These are phyloP conservation scores for Panzeria rudis DNA, from an alignment of 2,888 invertebrate species.

Conservation along the genomic window DNA sequence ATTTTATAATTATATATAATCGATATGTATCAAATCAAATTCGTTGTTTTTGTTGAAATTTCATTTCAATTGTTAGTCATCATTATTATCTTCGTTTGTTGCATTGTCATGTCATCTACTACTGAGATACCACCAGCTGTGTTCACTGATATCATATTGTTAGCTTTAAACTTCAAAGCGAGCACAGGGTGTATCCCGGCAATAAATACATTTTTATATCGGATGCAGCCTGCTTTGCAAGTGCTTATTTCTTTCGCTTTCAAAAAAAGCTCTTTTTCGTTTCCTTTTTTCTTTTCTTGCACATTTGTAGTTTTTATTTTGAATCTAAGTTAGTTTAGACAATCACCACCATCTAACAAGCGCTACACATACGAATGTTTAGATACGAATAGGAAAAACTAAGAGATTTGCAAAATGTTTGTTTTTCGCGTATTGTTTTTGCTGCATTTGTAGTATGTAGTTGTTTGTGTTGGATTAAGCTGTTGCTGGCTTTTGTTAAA, in stretches of 20 bases:
- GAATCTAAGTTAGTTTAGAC: constrained; percentile 58
- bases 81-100: constrained; percentile 54
- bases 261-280: constrained; percentile 31
- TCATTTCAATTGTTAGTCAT: neutral
- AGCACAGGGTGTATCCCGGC: constrained; percentile 99
- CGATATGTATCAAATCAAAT: neutral
- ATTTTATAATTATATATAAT: neutral
- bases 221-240: constrained; percentile 16
- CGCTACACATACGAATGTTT: constrained; percentile 21
- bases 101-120: constrained; percentile 84
- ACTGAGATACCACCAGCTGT: constrained; percentile 99
- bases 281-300: neutral
- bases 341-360: constrained; percentile 48
- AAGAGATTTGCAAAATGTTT: neutral
- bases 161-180: constrained; percentile 87
- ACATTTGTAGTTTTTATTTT: constrained; percentile 32
- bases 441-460: neutral
- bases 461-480: neutral
- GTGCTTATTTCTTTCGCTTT: constrained; percentile 34
- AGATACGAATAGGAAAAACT: neutral
- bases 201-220: constrained; percentile 84
- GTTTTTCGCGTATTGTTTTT: constrained; percentile 10
- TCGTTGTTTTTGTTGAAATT: neutral
- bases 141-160: constrained; percentile 89
- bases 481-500: constrained; percentile 14